A percentile compares a stretch with the other conserved stretches of the same genome.
Evolutionary conservation across 2,797 vertebrate species (phyloP).

Genomic region (Carcharodon carcharias): DNA sequence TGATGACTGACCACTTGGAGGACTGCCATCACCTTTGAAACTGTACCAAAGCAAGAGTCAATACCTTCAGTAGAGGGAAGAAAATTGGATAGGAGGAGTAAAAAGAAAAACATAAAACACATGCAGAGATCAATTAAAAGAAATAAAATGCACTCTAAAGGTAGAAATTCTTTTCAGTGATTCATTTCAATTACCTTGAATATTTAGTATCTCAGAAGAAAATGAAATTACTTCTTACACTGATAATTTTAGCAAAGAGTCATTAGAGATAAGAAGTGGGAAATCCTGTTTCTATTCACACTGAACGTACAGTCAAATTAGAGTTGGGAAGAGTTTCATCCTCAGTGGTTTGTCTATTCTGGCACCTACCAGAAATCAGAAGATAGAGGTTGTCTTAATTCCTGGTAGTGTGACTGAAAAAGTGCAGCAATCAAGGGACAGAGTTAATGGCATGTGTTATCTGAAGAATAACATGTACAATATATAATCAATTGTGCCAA

Average conservation of each 20-base stretch:
- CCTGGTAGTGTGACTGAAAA: neutral
- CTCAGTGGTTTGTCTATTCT: neutral
- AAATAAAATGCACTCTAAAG: neutral
- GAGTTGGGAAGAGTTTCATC: neutral
- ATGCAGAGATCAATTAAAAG: neutral
- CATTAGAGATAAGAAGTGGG: neutral
- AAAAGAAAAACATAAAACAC: neutral
- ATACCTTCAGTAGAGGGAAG: neutral
- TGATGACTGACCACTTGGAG: neutral
- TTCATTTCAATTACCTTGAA: neutral
- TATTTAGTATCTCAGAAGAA: neutral
- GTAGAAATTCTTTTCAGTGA: neutral
- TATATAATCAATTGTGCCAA: neutral
- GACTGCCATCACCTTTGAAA: neutral
- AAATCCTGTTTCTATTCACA: neutral
- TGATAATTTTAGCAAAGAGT: neutral
- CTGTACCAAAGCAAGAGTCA: neutral
- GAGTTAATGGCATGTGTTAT: slow-evolving; percentile 16
- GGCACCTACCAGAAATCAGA: neutral
- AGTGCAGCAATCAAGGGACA: neutral
- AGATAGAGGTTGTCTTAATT: neutral
- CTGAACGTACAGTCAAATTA: neutral
- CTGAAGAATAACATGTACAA: neutral
- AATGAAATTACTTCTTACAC: neutral
- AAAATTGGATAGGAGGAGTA: neutral